phyloP scores from a whole-genome alignment of 2,888 invertebrate species.

The Hololepta plana region DNA sequence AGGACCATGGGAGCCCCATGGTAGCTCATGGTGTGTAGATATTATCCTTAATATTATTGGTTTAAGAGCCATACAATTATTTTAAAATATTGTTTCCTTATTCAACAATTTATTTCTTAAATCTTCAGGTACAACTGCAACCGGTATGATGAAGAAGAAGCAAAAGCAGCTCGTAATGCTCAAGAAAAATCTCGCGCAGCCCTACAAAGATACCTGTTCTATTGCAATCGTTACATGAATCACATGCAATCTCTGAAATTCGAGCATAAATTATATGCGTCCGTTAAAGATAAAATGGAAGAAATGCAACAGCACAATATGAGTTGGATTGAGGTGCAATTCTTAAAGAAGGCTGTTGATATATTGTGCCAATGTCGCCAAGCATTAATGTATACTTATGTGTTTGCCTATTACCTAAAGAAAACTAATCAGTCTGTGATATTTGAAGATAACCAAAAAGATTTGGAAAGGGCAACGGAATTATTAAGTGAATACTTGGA shows the following conservation, averaged over 20 bases:
- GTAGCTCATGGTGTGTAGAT: slow-evolving; percentile 94
- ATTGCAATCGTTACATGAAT: slow-evolving; percentile 93
- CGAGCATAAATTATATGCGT: slow-evolving; percentile 91
- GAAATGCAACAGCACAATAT: slow-evolving; percentile 99
- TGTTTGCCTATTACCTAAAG: slow-evolving; percentile 95
- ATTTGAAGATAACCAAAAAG: slow-evolving; percentile 98
- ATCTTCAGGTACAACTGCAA: slow-evolving; percentile 96
- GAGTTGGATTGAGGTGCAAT: slow-evolving; percentile 99
- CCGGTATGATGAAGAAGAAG: slow-evolving; percentile 89
- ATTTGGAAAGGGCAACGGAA: slow-evolving; percentile 97
- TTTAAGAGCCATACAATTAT: no score
- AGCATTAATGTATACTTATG: slow-evolving; percentile 98
- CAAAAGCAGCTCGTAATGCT: slow-evolving; percentile 89
- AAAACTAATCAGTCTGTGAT: slow-evolving; percentile 98
- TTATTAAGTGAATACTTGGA: slow-evolving; percentile 95
- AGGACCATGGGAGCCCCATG: slow-evolving; percentile 98
- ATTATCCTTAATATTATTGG: no score
- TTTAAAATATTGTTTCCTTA: no score
- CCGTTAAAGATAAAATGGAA: slow-evolving; percentile 96
- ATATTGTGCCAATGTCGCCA: slow-evolving; percentile 94
- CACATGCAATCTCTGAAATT: slow-evolving; percentile 98
- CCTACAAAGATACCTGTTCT: slow-evolving; percentile 92
- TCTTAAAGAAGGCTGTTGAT: slow-evolving; percentile 93
- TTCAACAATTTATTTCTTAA: no score
- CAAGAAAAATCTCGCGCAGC: slow-evolving; percentile 93